Base-by-base conservation (phyloP, 2,797 vertebrate genomes). In the Lagocephalus sceleratus region DNA sequence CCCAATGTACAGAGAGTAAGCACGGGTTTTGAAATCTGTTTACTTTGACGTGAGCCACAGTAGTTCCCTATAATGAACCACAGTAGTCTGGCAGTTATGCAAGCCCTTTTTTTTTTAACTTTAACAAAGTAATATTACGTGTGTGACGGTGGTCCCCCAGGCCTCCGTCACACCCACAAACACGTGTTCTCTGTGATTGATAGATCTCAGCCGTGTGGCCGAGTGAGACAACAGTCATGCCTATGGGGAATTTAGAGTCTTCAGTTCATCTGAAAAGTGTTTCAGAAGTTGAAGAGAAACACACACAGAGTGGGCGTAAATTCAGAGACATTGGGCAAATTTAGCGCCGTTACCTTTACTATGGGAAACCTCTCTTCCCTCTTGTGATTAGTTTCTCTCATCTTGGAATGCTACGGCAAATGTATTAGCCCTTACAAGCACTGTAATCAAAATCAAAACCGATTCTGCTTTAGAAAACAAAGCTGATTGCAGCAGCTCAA, bases 231-330 rank as follows among this genome's bases (percentile, higher is more conserved):
- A 48, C 21, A 56, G 20, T 66, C 63, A 73, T 52, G 65, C 61
- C 53, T 57, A 73, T 73, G 68, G 50, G 69, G 65, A 83, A 77
- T 79, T 75, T 73, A 67, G 69, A 81, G 73, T 21, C 60, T 80
- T 38, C 32, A 15, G 68, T 51, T 66, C 20, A 73, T 46, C 49
- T 67, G 41, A 75, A 44, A 63, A 60, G 26, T 48, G 39, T 73
- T 21, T 57, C 35, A 25, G 57, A 46, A 41, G 29, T 20, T 50
- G 38, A 43, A 59, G 46, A 45, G 63, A 68, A 47, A 23, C 54
- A 1, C 11, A 35, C 23, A 47, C 15, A 26, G 49, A 32, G n/a
- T 48, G 17, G 57, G 52, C 46, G 57, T 21, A 43, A 65, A 54
- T 55, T 61, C 35, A 26, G 29, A 15, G 16, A 50, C 42, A 57